Evolutionary conservation across 2,888 invertebrate genomes (phyloP).

Genomic region (Saturnia pavonia): DNA sequence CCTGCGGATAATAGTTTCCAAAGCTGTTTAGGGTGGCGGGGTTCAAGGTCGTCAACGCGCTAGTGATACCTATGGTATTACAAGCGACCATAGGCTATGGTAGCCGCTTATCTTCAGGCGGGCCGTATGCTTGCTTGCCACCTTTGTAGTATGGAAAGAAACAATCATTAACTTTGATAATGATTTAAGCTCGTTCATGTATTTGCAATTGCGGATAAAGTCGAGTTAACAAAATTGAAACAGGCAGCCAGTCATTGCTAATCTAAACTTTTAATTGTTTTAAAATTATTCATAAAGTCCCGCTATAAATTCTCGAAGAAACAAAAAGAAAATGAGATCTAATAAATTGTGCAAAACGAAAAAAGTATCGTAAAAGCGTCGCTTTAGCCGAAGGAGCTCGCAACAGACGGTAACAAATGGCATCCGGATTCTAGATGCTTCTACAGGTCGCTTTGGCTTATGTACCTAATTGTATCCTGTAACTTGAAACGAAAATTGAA

Average conservation of each 20-base stretch:
- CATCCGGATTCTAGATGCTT: constrained; percentile 13
- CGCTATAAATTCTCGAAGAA: constrained; percentile 10
- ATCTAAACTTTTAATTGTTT: constrained; percentile 12
- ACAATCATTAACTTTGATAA: not conserved
- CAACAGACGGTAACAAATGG: constrained; percentile 16
- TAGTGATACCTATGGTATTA: too few species aligned
- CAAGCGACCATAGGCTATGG: too few species aligned
- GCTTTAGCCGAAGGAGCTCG: constrained; percentile 7
- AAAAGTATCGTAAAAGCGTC: constrained; percentile 15
- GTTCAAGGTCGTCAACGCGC: too few species aligned
- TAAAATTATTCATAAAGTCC: constrained; percentile 10
- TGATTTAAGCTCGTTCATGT: not conserved
- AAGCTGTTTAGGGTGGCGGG: too few species aligned
- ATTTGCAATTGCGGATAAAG: too few species aligned
- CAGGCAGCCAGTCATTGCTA: not conserved
- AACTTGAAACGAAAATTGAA: constrained; percentile 16
- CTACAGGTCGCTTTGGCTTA: constrained; percentile 1
- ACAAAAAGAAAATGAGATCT: constrained; percentile 15
- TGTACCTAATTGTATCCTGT: constrained; percentile 11
- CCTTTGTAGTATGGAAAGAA: too few species aligned
- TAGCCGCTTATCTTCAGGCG: too few species aligned
- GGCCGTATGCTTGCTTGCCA: too few species aligned
- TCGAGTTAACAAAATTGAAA: not conserved
- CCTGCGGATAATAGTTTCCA: too few species aligned
- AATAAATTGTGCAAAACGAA: constrained; percentile 16